Evolutionary conservation across 2,888 invertebrate genomes (phyloP).

Genomic region (Leucozona laternaria): DNA sequence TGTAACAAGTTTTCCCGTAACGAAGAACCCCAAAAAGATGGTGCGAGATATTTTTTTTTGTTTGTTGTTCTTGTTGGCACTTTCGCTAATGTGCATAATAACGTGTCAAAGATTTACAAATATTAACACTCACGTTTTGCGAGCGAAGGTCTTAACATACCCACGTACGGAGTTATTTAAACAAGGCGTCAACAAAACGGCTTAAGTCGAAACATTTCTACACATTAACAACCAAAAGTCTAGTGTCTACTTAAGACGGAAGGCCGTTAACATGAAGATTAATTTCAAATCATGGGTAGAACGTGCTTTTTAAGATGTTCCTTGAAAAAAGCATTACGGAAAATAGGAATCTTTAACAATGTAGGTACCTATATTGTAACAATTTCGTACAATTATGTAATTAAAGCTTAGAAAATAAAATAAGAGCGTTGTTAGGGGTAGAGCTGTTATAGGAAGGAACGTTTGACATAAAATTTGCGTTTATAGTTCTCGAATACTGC

Average conservation of each 20-base stretch:
- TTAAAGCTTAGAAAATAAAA: neutral
- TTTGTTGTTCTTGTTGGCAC: neutral
- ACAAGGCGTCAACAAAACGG: slow-evolving; percentile 58
- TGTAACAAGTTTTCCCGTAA: neutral
- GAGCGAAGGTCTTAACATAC: slow-evolving; percentile 6
- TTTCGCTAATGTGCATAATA: slow-evolving; percentile 32
- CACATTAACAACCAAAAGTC: slow-evolving; percentile 31
- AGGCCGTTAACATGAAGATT: slow-evolving; percentile 62
- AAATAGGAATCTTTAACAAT: slow-evolving; percentile 20
- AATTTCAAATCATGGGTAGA: slow-evolving; percentile 64
- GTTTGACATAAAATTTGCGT: neutral
- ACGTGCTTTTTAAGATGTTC: slow-evolving; percentile 51
- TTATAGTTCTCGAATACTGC: neutral
- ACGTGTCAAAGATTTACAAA: slow-evolving; percentile 34
- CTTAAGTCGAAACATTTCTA: slow-evolving; percentile 44
- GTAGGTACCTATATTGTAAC: neutral
- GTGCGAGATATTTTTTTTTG: neutral
- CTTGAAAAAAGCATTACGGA: slow-evolving; percentile 27
- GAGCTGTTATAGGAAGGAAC: neutral
- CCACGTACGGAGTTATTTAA: slow-evolving; percentile 32
- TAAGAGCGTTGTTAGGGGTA: neutral
- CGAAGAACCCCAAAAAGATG: neutral
- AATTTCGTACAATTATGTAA: neutral
- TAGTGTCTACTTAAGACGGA: slow-evolving; percentile 40
- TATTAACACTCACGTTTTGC: slow-evolving; percentile 24